phyloP scores from a whole-genome alignment of 2,888 invertebrate species.

The Coremacera marginata region DNA sequence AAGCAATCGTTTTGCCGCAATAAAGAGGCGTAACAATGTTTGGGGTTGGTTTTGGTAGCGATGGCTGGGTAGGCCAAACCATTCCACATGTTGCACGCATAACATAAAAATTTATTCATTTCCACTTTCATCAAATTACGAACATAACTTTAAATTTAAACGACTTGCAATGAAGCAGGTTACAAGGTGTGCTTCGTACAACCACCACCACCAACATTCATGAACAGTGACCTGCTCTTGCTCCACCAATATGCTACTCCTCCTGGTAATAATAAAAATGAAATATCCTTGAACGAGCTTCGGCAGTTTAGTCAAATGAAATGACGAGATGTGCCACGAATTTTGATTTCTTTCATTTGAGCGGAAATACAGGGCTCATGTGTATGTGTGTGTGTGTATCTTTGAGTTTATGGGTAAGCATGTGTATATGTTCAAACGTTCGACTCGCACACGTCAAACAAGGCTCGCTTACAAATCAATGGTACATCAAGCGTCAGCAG shows the following conservation, averaged over 20 bases:
- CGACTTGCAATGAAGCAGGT: constrained; percentile 51
- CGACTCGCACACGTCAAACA: constrained; percentile 57
- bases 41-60: background rate
- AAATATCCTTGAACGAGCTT: constrained; percentile 27
- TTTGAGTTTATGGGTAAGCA: background rate
- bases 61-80: background rate
- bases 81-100: constrained; percentile 64
- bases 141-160: constrained; percentile 63
- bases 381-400: background rate
- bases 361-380: background rate
- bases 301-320: constrained; percentile 61
- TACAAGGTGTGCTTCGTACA: background rate
- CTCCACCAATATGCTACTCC: background rate
- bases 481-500: constrained; percentile 56
- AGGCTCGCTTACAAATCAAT: constrained; percentile 65
- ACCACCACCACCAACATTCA: background rate
- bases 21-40: background rate
- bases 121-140: constrained; percentile 46
- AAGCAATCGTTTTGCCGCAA: no score
- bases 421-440: background rate
- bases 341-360: constrained; percentile 59
- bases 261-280: constrained; percentile 19
- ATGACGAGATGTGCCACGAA: constrained; percentile 66
- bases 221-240: background rate
- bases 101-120: constrained; percentile 67